Conservation (phyloP, 1,140 invertebrate species). For the Papilio glaucus region DNA sequence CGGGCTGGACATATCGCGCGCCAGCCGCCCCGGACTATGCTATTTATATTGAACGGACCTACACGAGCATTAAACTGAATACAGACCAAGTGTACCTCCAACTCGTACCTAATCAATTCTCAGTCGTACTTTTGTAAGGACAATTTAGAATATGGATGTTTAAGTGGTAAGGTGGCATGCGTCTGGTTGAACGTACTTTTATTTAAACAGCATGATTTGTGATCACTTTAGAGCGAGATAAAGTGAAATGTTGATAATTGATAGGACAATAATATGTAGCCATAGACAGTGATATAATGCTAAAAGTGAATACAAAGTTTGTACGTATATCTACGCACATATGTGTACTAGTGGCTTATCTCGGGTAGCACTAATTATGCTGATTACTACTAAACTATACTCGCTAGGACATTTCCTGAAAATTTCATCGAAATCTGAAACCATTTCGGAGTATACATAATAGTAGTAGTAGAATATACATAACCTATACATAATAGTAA, state of each 20-base stretch:
- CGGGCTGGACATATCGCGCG: constrained; percentile 10
- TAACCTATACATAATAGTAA: too few relatives aligned
- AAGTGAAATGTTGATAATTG: constrained; percentile 8
- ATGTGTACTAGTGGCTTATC: too few relatives aligned
- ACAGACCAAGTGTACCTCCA: neutral
- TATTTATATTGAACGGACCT: constrained; percentile 3
- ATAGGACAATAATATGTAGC: neutral
- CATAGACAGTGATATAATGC: neutral
- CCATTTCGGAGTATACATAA: too few relatives aligned
- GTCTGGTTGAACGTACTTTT: constrained; percentile 14
- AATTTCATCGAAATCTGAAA: too few relatives aligned
- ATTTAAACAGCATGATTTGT: constrained; percentile 14
- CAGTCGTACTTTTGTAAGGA: constrained; percentile 14
- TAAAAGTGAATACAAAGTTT: neutral
- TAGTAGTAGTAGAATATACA: too few relatives aligned
- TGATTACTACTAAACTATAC: too few relatives aligned
- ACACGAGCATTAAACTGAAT: neutral
- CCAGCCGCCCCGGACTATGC: constrained; percentile 1
- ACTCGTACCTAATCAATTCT: constrained; percentile 19
- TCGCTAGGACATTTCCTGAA: too few relatives aligned
- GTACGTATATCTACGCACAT: neutral
- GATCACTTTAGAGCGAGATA: neutral
- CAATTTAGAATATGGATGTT: constrained; percentile 15
- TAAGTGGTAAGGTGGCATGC: constrained; percentile 10
- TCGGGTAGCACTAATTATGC: too few relatives aligned